Conservation (phyloP, 2,888 invertebrate species). For the Tetragonula carbonaria region DNA sequence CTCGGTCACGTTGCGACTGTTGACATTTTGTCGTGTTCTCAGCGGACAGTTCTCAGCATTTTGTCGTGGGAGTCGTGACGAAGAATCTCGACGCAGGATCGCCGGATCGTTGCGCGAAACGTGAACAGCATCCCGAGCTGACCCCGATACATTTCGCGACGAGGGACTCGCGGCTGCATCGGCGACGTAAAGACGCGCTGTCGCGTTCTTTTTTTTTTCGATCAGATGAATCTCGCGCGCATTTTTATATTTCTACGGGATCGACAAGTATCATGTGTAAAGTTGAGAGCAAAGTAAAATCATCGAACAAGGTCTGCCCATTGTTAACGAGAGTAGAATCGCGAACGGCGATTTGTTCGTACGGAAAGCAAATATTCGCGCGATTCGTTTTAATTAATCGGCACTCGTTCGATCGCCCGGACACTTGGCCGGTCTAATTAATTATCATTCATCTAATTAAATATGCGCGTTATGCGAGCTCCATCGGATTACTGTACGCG, state of each 20-base stretch:
- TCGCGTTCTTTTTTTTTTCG: background rate
- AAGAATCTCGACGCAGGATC: conserved; percentile 60
- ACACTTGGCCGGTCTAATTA: conserved; percentile 52
- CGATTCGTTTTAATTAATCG: conserved; percentile 54
- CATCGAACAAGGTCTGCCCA: background rate
- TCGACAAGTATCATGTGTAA: too few relatives aligned
- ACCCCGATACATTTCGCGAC: conserved; percentile 42
- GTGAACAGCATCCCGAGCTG: conserved; percentile 61
- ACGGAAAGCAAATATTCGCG: conserved; percentile 39
- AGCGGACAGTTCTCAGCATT: too few relatives aligned
- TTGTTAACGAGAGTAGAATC: conserved; percentile 1
- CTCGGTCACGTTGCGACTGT: conserved; percentile 66
- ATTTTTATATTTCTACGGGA: too few relatives aligned
- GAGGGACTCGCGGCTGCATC: conserved; percentile 27
- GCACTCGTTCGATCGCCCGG: conserved; percentile 45
- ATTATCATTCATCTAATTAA: conserved; percentile 57
- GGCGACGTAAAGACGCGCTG: background rate
- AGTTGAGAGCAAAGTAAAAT: background rate
- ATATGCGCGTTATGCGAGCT: conserved; percentile 37
- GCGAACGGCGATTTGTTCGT: conserved; percentile 43
- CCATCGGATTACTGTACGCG: conserved; percentile 46
- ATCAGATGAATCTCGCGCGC: background rate
- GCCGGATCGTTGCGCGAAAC: conserved; percentile 63
- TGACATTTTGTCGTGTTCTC: conserved; percentile 66
- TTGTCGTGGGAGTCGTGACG: conserved; percentile 63